Evolutionary conservation across 2,888 invertebrate genomes (phyloP), one percentile per base, ranked within the genome.

Genomic region (Timandra comae): DNA sequence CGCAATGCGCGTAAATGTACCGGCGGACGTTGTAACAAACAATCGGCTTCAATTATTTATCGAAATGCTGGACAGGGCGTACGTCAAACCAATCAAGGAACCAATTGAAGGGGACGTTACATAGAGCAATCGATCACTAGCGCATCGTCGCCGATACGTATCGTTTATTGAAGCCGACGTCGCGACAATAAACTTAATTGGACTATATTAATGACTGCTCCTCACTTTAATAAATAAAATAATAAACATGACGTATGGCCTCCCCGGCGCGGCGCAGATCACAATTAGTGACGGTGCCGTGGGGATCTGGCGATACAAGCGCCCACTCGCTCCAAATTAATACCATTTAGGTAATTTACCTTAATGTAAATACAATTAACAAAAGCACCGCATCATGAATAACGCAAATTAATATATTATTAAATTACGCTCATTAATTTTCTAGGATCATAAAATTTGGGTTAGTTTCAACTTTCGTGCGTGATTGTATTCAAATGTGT

Each of bases 61-160:
- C 66, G 63, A 56, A 49, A 63, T 69, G 56, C 52, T 53, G 67
- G 36, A 35, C 29, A 67, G 69, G 65, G 69, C 67, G 72, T 63
- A 77, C 74, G 76, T 82, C 80, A 71, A 76, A 72, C 73, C 84
- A 82, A 84, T 85, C 81, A 80, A 70, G 73, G 67, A 70, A 62
- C 69, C 84, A 84, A 84, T 85, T 84, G 84, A 77, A 78, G 72
- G 79, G 80, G 77, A 77, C 77, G 71, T 73, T 77, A 74, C 68
- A 75, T 69, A 69, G 65, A 61, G 66, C 70, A 63, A 80, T 80
- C 80, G 76, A 82, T 82, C 81, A 79, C 65, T 69, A 61, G 65
- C 67, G 61, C 65, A 60, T 68, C 67, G 63, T 53, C 61, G 60
- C 51, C 59, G 63, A 76, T 76, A 74, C 70, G 70, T 73, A 72